Evolutionary conservation across 2,888 invertebrate species (phyloP), one percentile per base, ranked within the genome.

Genomic region (Holacanthella duospinosa): DNA sequence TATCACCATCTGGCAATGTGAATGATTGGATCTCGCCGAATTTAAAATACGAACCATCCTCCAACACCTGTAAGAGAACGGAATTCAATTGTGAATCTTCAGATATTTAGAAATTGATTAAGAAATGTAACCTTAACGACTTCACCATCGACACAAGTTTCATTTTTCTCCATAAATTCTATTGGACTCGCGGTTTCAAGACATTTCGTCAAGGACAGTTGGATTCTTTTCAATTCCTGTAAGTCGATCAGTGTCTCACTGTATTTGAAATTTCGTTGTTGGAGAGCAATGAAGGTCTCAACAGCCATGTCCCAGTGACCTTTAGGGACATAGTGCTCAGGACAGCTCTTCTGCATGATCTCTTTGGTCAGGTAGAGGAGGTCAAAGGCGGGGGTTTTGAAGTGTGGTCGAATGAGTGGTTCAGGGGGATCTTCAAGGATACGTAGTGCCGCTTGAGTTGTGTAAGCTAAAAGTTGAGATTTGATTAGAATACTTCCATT

Each of bases 341-440:
- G 70, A 44, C 70, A 71, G 0, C 65, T 65, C 59, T 64, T 67
- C n/a, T 64, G 55, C 43, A 65, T 68, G 21, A 71, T 62, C 27
- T 67, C 57, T 54, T 64, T 66, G 1, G 64, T 61, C 26, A 71
- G 53, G 19, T 71, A 64, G 21, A 71, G 48, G 28, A 71, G 62
- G 27, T 66, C 61, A 53, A 64, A 68, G 1, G 59, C 60, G 0
- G 70, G 64, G 1, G 59, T 55, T 43, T 26, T 43, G 16, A 3
- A 36, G 3, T 43, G 6, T 26, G 16, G 24, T 25, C 16, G 21
- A 16, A 21, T 19, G n/a, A 19, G 43, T 19, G 43, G 43, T 19
- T 12, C 44, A 16, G 36, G 36, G 24, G 54, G 29, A 2, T 54
- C 43, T n/a, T 26, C 26, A 2, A 63, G 36, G 1, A 63, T 43